These are phyloP conservation scores for Campylomormyrus numenius DNA, from an alignment of 2,113 vertebrate species.

Conservation along the genomic window DNA sequence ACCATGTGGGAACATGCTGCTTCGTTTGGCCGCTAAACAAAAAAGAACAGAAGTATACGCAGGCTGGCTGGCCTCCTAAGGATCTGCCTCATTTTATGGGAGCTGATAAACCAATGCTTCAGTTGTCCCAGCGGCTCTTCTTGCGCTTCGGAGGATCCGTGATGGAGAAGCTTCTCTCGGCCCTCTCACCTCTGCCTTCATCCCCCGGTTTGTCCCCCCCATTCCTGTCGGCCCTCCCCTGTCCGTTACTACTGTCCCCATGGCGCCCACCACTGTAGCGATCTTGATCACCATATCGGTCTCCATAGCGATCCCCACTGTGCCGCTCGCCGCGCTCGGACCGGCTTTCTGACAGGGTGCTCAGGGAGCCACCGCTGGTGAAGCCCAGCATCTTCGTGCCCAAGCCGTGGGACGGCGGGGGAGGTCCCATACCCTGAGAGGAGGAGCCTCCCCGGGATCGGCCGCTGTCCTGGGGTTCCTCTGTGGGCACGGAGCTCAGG, in stretches of 20 bases:
- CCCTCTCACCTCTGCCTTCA: conserved; percentile 50
- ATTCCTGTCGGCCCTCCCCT: conserved; percentile 49
- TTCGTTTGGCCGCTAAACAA: neutral
- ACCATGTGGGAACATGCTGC: neutral
- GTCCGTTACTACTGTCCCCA: conserved; percentile 51
- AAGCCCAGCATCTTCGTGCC: conserved; percentile 50
- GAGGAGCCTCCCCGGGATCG: conserved; percentile 21
- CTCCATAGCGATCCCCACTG: conserved; percentile 34
- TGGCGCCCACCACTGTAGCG: conserved; percentile 56
- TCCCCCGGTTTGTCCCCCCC: conserved; percentile 38
- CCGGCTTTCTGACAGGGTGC: conserved; percentile 46
- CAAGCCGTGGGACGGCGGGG: conserved; percentile 24
- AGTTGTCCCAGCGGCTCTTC: conserved; percentile 98
- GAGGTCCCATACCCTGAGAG: conserved; percentile 35
- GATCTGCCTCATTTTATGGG: neutral
- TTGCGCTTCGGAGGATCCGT: conserved; percentile 91
- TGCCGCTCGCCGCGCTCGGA: conserved; percentile 38
- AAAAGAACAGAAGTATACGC: neutral
- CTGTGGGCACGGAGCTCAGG: conserved; percentile 81
- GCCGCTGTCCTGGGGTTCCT: conserved; percentile 47
- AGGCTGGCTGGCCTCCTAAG: neutral
- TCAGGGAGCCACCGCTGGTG: conserved; percentile 56
- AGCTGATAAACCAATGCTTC: conserved; percentile 31
- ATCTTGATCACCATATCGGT: conserved; percentile 54
- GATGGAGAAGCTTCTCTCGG: conserved; percentile 82